A percentile compares a stretch with the other conserved stretches of the same genome.
Conservation (phyloP, 2,797 vertebrate genomes). For the Eurystomus glaucurus region DNA sequence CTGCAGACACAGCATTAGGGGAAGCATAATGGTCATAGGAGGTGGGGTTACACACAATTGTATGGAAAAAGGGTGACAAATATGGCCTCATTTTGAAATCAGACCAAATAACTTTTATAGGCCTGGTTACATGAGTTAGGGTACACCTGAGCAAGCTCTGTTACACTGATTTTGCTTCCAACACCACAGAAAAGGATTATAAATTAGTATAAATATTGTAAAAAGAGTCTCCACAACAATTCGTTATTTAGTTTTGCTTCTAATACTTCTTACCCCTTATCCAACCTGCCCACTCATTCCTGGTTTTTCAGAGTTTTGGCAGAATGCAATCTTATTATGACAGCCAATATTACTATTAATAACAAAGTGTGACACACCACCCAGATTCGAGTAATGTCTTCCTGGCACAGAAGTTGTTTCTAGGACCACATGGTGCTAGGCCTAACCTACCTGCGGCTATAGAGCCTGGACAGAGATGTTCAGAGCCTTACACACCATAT, state of each 20-base stretch:
- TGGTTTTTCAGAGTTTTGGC: background rate
- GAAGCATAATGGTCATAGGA: background rate
- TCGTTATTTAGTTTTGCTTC: background rate
- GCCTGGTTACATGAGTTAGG: accelerated
- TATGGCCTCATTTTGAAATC: background rate
- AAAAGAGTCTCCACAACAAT: background rate
- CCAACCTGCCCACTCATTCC: background rate
- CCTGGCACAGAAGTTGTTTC: background rate
- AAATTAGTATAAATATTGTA: background rate
- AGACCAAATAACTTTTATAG: background rate
- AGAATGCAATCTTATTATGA: background rate
- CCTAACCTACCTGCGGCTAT: background rate
- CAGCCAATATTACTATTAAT: background rate
- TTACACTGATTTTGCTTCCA: background rate
- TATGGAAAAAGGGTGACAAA: background rate
- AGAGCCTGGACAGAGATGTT: background rate
- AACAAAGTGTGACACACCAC: background rate
- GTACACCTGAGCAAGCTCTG: background rate
- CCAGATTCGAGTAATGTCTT: background rate
- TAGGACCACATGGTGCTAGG: background rate
- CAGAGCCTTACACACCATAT: background rate
- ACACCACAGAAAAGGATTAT: background rate
- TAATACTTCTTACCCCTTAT: background rate
- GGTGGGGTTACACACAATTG: background rate
- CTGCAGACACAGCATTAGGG: background rate